phyloP scores from a whole-genome alignment of 1,140 invertebrate species.

The Chrysomallon squamiferum region DNA sequence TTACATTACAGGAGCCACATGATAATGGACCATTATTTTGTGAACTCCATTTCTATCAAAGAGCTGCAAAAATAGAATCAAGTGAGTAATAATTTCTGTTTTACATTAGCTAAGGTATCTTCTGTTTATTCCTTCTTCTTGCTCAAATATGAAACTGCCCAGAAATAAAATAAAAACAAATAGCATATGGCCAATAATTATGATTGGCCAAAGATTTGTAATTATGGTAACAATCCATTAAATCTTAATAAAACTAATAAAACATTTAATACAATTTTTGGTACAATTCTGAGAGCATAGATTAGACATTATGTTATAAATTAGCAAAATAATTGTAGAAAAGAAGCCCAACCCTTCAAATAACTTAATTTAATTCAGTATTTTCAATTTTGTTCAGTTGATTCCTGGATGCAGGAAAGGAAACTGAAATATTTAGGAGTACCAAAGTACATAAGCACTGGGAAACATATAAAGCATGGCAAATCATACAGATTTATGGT shows the following conservation, averaged over 20 bases:
- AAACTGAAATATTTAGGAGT: constrained; percentile 80
- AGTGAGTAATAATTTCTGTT: constrained; percentile 69
- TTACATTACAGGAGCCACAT: constrained; percentile 78
- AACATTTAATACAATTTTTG: too few species aligned
- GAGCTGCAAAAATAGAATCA: constrained; percentile 77
- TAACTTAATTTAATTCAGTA: too few species aligned
- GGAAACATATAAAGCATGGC: constrained; percentile 74
- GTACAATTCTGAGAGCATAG: too few species aligned
- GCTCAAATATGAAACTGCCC: too few species aligned
- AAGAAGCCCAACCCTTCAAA: too few species aligned
- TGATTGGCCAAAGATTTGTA: too few species aligned
- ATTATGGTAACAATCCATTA: too few species aligned
- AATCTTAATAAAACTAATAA: too few species aligned
- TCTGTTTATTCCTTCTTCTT: constrained; percentile 23
- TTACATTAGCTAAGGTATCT: constrained; percentile 19
- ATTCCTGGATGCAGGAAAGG: constrained; percentile 74
- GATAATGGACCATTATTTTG: constrained; percentile 93
- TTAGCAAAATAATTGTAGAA: too few species aligned
- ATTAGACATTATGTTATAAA: too few species aligned
- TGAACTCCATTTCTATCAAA: constrained; percentile 92
- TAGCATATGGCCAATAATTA: too few species aligned
- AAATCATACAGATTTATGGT: constrained; percentile 89
- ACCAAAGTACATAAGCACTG: constrained; percentile 85
- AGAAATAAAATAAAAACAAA: too few species aligned
- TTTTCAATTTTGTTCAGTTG: constrained; percentile 76